Base-by-base conservation (phyloP, 2,797 vertebrate species). In the Pangasius macronema region DNA sequence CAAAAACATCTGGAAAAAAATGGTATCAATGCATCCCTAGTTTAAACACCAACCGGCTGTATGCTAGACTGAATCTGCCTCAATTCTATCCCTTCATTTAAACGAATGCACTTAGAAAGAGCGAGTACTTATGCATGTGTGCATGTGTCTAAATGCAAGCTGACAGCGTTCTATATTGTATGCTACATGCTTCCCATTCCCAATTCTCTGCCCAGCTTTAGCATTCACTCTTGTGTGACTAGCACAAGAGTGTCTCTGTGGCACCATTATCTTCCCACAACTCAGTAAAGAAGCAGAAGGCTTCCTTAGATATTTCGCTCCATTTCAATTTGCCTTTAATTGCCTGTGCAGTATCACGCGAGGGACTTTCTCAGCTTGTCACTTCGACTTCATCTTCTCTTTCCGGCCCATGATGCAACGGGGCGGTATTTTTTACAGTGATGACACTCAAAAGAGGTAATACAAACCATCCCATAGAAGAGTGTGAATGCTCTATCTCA, bases 401-500 rank as follows among this genome's bases (percentile, higher is more conserved):
- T 61, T 49, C 63, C 20, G 46, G 24, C 39, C 77, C 81, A 42
- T 18, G 65, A 80, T 85, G 81, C 76, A 77, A 85, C 9, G 24
- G 85, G 57, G 65, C 0, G 82, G 27, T 10, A 65, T 39, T 89
- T 65, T 88, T 80, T 75, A 80, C 82, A 10, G 18, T n/a, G 27
- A 55, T 20, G 27, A 20, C 46, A 84, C 57, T n/a, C 0, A 20
- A 84, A 88, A 70, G 33, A 51, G 30, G 2, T 83, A 70, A 83
- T 53, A 73, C 53, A 84, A 53, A 55, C 49, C 33, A 6, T 68
- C 70, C 72, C 24, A 70, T n/a, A 70, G 30, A 63, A 88, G 10
- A n/a, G 7, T 75, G 87, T 89, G 91, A 91, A 88, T 91, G 91
- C 82, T 68, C n/a, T n/a, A n/a, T 22, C 3, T 70, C 75, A 72